Evolutionary conservation across 2,888 invertebrate genomes (phyloP).

Genomic region (Conistra vaccinii): DNA sequence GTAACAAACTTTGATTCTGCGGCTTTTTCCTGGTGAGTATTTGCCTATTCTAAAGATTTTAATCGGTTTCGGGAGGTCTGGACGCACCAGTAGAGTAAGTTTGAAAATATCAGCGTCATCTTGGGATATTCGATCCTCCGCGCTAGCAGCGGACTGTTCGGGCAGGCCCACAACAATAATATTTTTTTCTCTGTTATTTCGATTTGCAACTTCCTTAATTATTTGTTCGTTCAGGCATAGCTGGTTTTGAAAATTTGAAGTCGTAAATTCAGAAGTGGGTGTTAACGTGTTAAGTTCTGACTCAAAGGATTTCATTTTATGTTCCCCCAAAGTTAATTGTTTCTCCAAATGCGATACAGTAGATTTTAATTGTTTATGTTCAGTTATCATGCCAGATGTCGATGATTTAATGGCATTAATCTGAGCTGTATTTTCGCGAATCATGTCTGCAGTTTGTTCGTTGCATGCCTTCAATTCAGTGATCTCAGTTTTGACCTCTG

Average conservation of each 20-base stretch:
- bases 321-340: neutral
- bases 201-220: conserved; percentile 3
- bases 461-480: conserved; percentile 5
- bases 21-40: too few species aligned
- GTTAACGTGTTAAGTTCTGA: neutral
- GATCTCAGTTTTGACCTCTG: conserved; percentile 11
- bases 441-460: neutral
- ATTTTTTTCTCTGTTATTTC: conserved; percentile 4
- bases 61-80: neutral
- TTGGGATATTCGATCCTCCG: too few species aligned
- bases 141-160: neutral
- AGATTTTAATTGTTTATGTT: neutral
- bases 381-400: neutral
- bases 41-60: too few species aligned
- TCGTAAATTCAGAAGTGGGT: neutral
- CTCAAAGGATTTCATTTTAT: conserved; percentile 6
- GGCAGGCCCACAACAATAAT: conserved; percentile 7
- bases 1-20: too few species aligned
- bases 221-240: conserved; percentile 1
- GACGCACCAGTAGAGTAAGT: neutral
- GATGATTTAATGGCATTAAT: conserved; percentile 23
- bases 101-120: too few species aligned
- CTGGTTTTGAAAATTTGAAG: neutral
- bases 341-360: conserved; percentile 1
- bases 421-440: neutral